Base-by-base conservation (phyloP, 2,113 vertebrate species). In the Callipepla squamata region DNA sequence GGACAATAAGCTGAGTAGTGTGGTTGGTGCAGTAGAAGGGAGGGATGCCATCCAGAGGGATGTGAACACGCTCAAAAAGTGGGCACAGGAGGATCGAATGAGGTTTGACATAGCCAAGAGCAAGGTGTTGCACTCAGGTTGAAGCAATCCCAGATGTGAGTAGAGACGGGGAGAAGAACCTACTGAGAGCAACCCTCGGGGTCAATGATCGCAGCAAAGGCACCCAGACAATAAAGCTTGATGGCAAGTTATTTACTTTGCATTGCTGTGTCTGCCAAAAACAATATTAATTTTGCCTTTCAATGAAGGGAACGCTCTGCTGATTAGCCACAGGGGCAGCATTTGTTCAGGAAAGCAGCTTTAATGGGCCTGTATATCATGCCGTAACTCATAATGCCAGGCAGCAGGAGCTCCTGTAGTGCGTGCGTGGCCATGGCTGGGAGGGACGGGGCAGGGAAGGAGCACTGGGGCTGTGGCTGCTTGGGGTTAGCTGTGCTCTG, bases 311-410 rank as follows among this genome's bases (percentile, higher is more conserved):
- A 95, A 89, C 81, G 84, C 55, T 90, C 77, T 76, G 53, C 83
- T 90, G 80, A 89, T 94, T 93, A 95, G 92, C 80, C 84, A 73
- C 11, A 6, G 74, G 89, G 84, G 92, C 87, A 87, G 84, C 84
- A 66, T 90, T 96, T 93, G 91, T 92, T 94, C 84, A 68, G 72
- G 92, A 82, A 94, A 89, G 77, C 89, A 85, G 84, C 89, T 68
- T 69, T 95, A 86, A 84, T 48, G 51, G 88, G 68, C 88, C 61
- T 86, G 75, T 84, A 13, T 11, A 69, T 81, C 66, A 45, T 2
- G 28, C 66, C 58, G 36, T 61, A 89, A 87, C 80, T 91, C 80
- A 11, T 38, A 61, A 18, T 14, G 4, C 66, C 68, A 47, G 75
- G 36, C 26, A 65, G 21, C 51, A 28, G 30, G 38, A 79, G 77